phyloP scores from a whole-genome alignment of 2,797 vertebrate genomes.

The Acrocephalus scirpaceus region DNA sequence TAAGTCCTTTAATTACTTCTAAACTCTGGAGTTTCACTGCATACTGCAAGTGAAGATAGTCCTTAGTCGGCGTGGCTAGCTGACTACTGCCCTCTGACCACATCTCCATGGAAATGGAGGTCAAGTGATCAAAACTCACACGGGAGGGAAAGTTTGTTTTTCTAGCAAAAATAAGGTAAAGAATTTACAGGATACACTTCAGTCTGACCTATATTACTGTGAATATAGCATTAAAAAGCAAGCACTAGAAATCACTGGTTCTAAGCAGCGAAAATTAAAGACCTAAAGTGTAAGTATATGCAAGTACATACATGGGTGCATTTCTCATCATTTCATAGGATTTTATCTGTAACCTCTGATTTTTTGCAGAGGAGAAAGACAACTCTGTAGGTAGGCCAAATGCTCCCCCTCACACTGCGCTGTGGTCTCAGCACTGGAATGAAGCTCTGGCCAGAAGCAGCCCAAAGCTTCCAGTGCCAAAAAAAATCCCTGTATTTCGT shows the following conservation, averaged over 20 bases:
- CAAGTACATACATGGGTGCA: background rate
- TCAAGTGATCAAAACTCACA: conserved; percentile 23
- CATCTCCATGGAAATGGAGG: conserved; percentile 33
- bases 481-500: background rate
- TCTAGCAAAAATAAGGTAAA: background rate
- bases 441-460: background rate
- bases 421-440: background rate
- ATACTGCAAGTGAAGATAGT: background rate
- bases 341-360: background rate
- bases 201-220: background rate
- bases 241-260: background rate
- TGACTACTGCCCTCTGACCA: background rate
- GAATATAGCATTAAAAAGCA: background rate
- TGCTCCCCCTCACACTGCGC: background rate
- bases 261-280: background rate
- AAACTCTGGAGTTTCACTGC: background rate
- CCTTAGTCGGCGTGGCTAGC: background rate
- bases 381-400: background rate
- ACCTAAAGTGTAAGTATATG: background rate
- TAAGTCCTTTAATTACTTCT: background rate
- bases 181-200: background rate
- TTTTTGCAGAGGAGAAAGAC: background rate
- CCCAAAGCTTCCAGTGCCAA: background rate
- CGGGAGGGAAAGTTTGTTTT: conserved; percentile 14
- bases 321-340: background rate